These are phyloP conservation scores for Papilio demoleus DNA, from an alignment of 2,888 invertebrate genomes.

Conservation along the genomic window DNA sequence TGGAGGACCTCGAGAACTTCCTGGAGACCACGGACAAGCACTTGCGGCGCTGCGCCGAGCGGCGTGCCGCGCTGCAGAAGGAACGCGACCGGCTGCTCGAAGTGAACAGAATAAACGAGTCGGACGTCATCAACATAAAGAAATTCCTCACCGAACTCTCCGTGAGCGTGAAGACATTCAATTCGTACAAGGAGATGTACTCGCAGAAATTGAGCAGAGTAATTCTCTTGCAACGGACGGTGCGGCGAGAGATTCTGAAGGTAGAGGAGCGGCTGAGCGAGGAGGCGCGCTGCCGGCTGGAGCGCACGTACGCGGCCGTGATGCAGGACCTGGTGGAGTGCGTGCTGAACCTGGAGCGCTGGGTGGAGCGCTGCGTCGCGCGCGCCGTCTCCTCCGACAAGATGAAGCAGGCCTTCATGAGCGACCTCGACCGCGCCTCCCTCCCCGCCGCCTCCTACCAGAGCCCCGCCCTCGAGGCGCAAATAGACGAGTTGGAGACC, in stretches of 20 bases:
- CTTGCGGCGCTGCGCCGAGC: conserved; percentile 69
- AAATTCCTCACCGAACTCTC: conserved; percentile 74
- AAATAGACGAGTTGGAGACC: conserved; percentile 71
- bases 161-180: conserved; percentile 70
- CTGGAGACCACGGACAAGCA: conserved; percentile 76
- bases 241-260: conserved; percentile 69
- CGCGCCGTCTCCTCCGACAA: conserved; percentile 68
- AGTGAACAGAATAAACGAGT: conserved; percentile 72
- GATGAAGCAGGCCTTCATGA: conserved; percentile 70
- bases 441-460: conserved; percentile 62
- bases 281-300: conserved; percentile 63
- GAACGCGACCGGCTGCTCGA: conserved; percentile 71
- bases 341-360: conserved; percentile 70
- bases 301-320: conserved; percentile 69
- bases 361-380: conserved; percentile 69
- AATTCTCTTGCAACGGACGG: conserved; percentile 70
- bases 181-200: conserved; percentile 69
- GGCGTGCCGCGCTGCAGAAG: conserved; percentile 66
- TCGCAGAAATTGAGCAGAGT: conserved; percentile 68
- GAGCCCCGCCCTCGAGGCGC: conserved; percentile 69
- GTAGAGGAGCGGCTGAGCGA: conserved; percentile 64
- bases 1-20: conserved; percentile 78
- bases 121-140: conserved; percentile 71
- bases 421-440: conserved; percentile 60
- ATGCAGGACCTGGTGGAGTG: conserved; percentile 74